A percentile compares a stretch with the other conserved stretches of the same genome.
Evolutionary conservation across 2,113 vertebrate genomes (phyloP).

Genomic region (Argyrosomus japonicus): DNA sequence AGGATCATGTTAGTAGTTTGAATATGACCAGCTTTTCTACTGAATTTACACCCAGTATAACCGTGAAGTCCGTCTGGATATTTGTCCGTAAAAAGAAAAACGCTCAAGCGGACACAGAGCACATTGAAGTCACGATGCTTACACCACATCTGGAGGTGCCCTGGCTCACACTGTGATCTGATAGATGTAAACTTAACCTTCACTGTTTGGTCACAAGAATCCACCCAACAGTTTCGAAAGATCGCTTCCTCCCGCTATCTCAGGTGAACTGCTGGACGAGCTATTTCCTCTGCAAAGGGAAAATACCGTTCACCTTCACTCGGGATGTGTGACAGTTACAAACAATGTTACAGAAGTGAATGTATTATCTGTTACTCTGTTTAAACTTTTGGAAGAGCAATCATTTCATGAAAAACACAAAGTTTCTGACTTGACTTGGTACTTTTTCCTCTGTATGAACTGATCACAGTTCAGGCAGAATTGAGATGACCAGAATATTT

Average conservation of each 20-base stretch:
- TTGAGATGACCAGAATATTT: not conserved
- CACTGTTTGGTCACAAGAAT: not conserved
- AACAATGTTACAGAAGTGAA: not conserved
- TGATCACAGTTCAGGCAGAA: not conserved
- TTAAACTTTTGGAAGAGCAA: not conserved
- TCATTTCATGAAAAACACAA: not conserved
- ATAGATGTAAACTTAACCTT: not conserved
- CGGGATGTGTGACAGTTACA: not conserved
- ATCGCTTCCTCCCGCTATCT: not conserved
- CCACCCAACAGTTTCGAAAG: not conserved
- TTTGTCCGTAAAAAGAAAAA: not conserved
- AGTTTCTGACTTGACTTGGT: not conserved
- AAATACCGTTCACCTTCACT: no score
- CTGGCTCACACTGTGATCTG: no score
- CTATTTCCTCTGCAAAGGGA: no score
- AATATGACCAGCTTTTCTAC: no score
- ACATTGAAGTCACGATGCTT: not conserved
- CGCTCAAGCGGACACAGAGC: not conserved
- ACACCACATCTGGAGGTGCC: no score
- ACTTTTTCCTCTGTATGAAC: not conserved
- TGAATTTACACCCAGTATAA: no score
- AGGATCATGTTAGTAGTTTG: not conserved
- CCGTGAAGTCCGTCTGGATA: not conserved
- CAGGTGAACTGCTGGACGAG: no score
- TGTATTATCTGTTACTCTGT: not conserved